Evolutionary conservation across 2,888 invertebrate species (phyloP).

Genomic region (Hololepta plana): DNA sequence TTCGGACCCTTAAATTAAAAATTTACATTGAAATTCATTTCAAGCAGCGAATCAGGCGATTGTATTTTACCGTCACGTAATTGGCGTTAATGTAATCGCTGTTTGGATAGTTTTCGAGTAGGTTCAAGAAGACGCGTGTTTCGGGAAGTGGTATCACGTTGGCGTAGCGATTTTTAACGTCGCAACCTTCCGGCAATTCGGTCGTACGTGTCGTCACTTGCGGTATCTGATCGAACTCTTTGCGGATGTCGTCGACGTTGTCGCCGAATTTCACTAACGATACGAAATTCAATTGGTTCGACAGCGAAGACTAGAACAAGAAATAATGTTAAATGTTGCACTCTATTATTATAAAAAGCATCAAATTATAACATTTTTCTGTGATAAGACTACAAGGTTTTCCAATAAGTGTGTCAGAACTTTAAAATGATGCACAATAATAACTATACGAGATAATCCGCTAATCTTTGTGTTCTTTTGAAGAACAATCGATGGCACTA

Average conservation of each 20-base stretch:
- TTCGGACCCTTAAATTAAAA: no score
- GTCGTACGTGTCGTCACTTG: conserved; percentile 60
- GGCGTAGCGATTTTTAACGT: conserved; percentile 81
- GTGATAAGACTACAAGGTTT: no score
- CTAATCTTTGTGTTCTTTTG: no score
- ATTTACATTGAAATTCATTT: neutral
- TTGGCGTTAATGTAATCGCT: conserved; percentile 90
- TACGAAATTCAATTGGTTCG: conserved; percentile 61
- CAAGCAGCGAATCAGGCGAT: conserved; percentile 5
- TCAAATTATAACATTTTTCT: no score
- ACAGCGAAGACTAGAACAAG: conserved; percentile 36
- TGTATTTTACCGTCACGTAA: conserved; percentile 60
- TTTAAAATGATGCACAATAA: no score
- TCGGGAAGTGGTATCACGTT: conserved; percentile 90
- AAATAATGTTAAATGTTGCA: no score
- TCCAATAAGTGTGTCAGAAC: no score
- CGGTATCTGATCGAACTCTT: conserved; percentile 70
- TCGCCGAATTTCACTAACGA: conserved; percentile 57
- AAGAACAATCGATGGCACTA: no score
- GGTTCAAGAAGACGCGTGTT: conserved; percentile 62
- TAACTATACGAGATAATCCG: no score
- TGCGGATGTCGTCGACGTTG: conserved; percentile 51
- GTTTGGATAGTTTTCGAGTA: conserved; percentile 53
- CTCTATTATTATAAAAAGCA: no score
- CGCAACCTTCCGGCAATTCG: conserved; percentile 73